A percentile compares a stretch with the other conserved stretches of the same genome.
These are phyloP conservation scores for Melieria picta DNA, from an alignment of 2,888 invertebrate genomes.

Conservation along the genomic window DNA sequence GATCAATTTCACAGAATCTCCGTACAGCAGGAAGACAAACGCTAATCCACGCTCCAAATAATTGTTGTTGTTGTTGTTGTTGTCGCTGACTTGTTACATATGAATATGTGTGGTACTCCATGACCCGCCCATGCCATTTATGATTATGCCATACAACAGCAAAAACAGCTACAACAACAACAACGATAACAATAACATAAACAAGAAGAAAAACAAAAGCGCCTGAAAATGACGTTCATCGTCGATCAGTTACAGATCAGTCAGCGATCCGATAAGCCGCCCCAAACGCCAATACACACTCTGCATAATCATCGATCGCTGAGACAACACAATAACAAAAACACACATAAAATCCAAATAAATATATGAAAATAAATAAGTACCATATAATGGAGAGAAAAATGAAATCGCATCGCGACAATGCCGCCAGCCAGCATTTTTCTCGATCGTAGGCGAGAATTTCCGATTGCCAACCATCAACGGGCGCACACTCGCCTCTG, in stretches of 20 bases:
- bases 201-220: too few species aligned
- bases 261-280: slow-evolving; percentile 23
- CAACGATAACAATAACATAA: too few species aligned
- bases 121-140: slow-evolving; percentile 9
- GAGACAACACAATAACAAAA: slow-evolving; percentile 1
- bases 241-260: slow-evolving; percentile 9
- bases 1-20: neutral
- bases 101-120: neutral
- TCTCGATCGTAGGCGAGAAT: slow-evolving; percentile 31
- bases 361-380: slow-evolving; percentile 3
- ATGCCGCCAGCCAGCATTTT: slow-evolving; percentile 1
- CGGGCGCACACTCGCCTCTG: slow-evolving; percentile 4
- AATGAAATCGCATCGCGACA: slow-evolving; percentile 7
- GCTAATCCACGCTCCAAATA: slow-evolving; percentile 24
- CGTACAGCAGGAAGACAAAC: neutral
- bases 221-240: slow-evolving; percentile 9
- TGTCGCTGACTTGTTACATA: neutral
- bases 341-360: slow-evolving; percentile 14
- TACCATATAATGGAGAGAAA: neutral
- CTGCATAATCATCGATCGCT: neutral
- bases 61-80: slow-evolving; percentile 26
- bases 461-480: slow-evolving; percentile 17
- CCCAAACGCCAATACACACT: slow-evolving; percentile 17
- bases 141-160: slow-evolving; percentile 22
- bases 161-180: neutral